A percentile compares a stretch with the other conserved stretches of the same genome.
Evolutionary conservation across 2,888 invertebrate genomes (phyloP).

Genomic region (Carabus problematicus): DNA sequence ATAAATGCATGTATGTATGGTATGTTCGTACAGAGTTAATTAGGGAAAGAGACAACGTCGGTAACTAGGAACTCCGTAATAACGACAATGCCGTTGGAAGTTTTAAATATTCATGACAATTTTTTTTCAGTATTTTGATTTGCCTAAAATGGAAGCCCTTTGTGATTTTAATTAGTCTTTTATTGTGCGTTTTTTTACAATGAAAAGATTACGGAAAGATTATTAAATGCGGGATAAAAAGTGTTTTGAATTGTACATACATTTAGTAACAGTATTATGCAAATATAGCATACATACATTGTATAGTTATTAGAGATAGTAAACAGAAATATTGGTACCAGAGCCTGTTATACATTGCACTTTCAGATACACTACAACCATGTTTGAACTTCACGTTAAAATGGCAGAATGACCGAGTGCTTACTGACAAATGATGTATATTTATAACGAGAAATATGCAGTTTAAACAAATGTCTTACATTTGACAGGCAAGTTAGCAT

Average conservation of each 20-base stretch:
- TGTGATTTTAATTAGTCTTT: constrained; percentile 17
- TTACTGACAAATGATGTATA: too few species aligned
- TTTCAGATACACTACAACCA: too few species aligned
- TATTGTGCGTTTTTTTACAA: constrained; percentile 11
- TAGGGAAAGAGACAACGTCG: constrained; percentile 1
- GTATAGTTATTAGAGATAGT: too few species aligned
- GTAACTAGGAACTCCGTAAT: constrained; percentile 10
- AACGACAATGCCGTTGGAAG: constrained; percentile 8
- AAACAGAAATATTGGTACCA: too few species aligned
- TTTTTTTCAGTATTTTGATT: constrained; percentile 11
- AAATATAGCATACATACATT: too few species aligned
- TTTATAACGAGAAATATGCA: too few species aligned
- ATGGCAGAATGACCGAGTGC: too few species aligned
- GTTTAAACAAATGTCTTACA: constrained; percentile 19
- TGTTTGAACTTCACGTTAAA: background rate
- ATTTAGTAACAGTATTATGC: too few species aligned
- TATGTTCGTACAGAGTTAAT: constrained; percentile 4
- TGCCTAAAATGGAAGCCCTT: constrained; percentile 9
- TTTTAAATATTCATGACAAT: constrained; percentile 12
- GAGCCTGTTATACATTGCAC: too few species aligned
- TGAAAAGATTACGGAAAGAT: constrained; percentile 11
- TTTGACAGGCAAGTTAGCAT: constrained; percentile 22
- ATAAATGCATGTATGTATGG: background rate
- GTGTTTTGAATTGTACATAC: too few species aligned
- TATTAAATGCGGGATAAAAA: too few species aligned